Conservation (phyloP, 2,888 invertebrate species). For the Drosophila atripex region DNA sequence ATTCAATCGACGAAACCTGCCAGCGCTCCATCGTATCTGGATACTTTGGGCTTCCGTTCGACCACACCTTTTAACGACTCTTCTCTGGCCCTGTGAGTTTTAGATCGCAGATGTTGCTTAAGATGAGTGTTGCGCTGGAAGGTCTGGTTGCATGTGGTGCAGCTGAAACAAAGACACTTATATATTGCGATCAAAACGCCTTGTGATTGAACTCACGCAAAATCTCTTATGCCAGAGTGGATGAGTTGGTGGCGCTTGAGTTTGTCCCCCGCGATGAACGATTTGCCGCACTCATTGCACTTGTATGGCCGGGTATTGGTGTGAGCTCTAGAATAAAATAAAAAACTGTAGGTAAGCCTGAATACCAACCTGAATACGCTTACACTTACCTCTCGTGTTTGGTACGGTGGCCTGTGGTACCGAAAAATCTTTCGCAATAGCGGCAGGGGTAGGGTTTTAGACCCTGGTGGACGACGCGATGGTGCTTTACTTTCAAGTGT, state of each 20-base stretch:
- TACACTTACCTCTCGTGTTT: neutral
- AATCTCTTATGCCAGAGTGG: neutral
- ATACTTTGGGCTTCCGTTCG: neutral
- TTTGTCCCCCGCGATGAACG: neutral
- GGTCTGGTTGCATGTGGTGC: neutral
- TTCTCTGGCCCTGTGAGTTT: neutral
- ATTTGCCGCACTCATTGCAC: slow-evolving; percentile 1
- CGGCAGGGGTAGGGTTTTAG: neutral
- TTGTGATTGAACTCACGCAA: neutral
- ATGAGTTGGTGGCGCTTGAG: neutral
- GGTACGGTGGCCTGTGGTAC: neutral
- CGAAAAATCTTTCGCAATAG: neutral
- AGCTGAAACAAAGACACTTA: neutral
- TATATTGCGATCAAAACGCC: neutral
- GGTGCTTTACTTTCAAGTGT: neutral
- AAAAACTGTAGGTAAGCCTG: neutral
- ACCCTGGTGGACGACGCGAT: neutral
- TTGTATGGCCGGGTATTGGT: slow-evolving; percentile 1
- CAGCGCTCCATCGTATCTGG: neutral
- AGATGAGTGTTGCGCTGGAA: slow-evolving; percentile 4
- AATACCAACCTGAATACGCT: neutral
- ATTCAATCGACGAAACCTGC: neutral
- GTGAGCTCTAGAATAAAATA: neutral
- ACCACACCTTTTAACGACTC: neutral
- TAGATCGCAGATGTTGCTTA: neutral